Conservation (phyloP, 2,797 vertebrate species). For the Poecile montanus region DNA sequence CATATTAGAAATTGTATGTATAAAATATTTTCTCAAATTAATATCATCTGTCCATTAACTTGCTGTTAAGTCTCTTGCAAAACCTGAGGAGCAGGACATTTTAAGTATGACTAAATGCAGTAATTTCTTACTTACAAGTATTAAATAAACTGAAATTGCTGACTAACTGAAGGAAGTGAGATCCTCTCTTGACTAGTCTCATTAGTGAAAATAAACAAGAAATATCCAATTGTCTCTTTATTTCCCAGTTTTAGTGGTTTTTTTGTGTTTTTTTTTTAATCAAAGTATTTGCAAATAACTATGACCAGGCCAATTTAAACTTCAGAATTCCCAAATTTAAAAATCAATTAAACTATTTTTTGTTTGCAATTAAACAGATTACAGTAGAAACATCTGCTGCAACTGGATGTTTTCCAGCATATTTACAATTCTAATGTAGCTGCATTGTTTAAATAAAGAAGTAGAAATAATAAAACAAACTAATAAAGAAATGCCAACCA, state of each 20-base stretch:
- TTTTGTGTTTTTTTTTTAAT: not conserved
- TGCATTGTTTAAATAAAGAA: not conserved
- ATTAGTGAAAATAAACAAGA: not conserved
- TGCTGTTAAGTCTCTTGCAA: slow-evolving; percentile 15
- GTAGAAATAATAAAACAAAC: not conserved
- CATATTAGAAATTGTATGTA: slow-evolving; percentile 18
- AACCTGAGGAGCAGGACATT: slow-evolving; percentile 3
- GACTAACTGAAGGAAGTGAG: slow-evolving; percentile 9
- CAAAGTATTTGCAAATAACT: slow-evolving; percentile 3
- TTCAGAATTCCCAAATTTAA: not conserved
- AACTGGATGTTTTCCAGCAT: slow-evolving; percentile 23
- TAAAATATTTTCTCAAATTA: not conserved
- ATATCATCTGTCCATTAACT: not conserved
- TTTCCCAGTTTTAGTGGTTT: not conserved
- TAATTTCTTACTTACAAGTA: slow-evolving; percentile 35
- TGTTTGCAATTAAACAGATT: slow-evolving; percentile 33
- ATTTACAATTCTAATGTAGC: slow-evolving; percentile 47
- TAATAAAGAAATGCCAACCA: not conserved
- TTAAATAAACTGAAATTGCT: slow-evolving; percentile 55
- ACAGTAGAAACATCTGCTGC: slow-evolving; percentile 56
- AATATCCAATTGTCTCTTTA: not conserved
- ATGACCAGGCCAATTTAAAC: not conserved
- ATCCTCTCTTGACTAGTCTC: not conserved
- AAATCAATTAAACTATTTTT: slow-evolving; percentile 39
- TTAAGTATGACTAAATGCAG: slow-evolving; percentile 5